Evolutionary conservation across 2,113 vertebrate species (phyloP).

Genomic region (Alouatta palliata): DNA sequence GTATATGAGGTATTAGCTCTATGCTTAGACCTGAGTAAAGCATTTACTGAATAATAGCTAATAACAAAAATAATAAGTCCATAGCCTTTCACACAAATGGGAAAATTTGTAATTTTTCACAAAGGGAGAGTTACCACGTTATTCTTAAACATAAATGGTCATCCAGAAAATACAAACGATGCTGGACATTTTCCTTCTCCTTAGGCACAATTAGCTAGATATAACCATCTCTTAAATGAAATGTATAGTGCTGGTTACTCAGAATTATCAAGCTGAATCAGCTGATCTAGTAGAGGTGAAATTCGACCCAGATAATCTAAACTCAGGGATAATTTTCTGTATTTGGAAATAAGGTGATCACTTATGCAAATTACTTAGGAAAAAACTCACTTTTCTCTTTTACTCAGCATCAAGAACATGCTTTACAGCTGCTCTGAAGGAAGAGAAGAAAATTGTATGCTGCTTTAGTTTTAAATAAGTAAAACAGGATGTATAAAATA

Average conservation of each 20-base stretch:
- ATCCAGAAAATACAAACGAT: background rate
- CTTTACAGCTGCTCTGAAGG: background rate
- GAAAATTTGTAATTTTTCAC: background rate
- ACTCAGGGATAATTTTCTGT: background rate
- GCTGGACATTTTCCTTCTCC: background rate
- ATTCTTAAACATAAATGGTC: background rate
- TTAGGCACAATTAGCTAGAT: background rate
- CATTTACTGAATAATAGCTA: background rate
- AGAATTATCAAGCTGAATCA: background rate
- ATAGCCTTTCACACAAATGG: background rate
- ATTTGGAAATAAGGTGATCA: constrained; percentile 34
- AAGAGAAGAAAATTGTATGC: background rate
- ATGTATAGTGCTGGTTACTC: background rate
- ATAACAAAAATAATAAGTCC: background rate
- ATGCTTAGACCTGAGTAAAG: background rate
- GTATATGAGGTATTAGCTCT: background rate
- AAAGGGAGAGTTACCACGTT: background rate
- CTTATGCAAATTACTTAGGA: background rate
- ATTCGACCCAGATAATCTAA: background rate
- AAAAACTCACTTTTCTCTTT: constrained; percentile 9
- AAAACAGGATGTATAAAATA: background rate
- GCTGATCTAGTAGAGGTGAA: background rate
- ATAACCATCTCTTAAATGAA: background rate
- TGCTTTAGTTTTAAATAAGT: constrained; percentile 22
- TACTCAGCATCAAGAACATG: background rate